Conservation (phyloP, 2,113 vertebrate genomes). For the Aegithalos caudatus region DNA sequence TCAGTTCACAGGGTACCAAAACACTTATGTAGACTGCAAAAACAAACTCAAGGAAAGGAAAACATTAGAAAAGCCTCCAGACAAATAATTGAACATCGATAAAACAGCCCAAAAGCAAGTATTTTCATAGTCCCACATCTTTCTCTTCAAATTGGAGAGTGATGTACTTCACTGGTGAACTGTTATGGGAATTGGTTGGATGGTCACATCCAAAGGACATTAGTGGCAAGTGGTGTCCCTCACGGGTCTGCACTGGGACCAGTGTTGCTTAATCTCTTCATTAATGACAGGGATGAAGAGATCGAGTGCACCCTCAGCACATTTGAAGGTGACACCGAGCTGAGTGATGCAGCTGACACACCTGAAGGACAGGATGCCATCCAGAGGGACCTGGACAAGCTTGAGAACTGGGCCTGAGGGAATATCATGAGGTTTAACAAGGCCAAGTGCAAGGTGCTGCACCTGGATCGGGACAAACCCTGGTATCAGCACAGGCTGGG, state of each 20-base stretch:
- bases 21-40: neutral
- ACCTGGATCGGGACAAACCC: fast-evolving
- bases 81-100: neutral
- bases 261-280: too few relatives aligned
- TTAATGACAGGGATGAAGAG: neutral
- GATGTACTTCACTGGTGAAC: neutral
- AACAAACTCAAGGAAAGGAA: neutral
- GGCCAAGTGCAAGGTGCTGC: neutral
- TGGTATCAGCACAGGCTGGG: neutral
- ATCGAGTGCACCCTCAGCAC: fast-evolving
- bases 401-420: neutral
- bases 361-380: neutral
- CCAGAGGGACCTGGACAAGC: neutral
- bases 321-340: neutral
- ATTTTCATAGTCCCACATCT: neutral
- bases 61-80: neutral
- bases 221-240: fast-evolving
- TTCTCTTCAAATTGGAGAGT: neutral
- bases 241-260: fast-evolving
- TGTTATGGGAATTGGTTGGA: neutral
- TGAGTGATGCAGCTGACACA: neutral
- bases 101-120: neutral
- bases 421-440: neutral
- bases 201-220: neutral
- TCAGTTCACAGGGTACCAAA: neutral